These are phyloP conservation scores for Stomorhina lunata DNA, from an alignment of 2,888 invertebrate genomes.

Conservation along the genomic window DNA sequence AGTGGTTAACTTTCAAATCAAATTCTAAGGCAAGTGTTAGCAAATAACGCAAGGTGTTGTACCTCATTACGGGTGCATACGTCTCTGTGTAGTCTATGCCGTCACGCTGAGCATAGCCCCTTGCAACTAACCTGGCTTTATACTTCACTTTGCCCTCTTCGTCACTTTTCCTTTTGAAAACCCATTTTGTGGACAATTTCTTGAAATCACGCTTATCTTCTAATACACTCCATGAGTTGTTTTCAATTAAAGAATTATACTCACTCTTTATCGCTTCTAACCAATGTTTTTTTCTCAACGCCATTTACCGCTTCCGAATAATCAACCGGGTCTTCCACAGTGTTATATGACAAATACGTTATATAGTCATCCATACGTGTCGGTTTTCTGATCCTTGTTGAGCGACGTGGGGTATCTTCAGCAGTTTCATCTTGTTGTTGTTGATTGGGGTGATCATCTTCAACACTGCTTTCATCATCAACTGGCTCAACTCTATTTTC, in stretches of 20 bases:
- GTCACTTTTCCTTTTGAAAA: constrained; percentile 65
- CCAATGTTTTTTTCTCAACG: neutral
- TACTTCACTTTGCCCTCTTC: constrained; percentile 36
- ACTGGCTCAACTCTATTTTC: neutral
- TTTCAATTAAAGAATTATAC: constrained; percentile 29
- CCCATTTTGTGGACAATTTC: constrained; percentile 46
- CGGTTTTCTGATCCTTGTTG: constrained; percentile 20
- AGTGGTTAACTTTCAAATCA: neutral
- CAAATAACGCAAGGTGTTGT: neutral
- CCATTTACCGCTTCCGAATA: constrained; percentile 6
- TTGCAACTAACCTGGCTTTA: constrained; percentile 68
- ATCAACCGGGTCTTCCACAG: constrained; percentile 7
- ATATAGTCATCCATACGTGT: constrained; percentile 20
- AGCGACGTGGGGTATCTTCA: neutral
- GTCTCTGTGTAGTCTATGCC: constrained; percentile 62
- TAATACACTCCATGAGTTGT: constrained; percentile 78
- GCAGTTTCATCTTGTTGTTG: neutral
- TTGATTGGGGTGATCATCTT: too few species aligned
- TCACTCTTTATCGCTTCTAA: constrained; percentile 25
- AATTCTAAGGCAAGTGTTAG: neutral
- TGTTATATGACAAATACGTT: constrained; percentile 4
- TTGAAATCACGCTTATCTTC: constrained; percentile 16
- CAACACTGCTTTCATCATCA: neutral
- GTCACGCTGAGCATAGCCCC: constrained; percentile 68
- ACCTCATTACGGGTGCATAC: constrained; percentile 27